Evolutionary conservation across 2,888 invertebrate genomes (phyloP), one percentile per base, ranked within the genome.

Genomic region (Caenorhabditis zanzibari): DNA sequence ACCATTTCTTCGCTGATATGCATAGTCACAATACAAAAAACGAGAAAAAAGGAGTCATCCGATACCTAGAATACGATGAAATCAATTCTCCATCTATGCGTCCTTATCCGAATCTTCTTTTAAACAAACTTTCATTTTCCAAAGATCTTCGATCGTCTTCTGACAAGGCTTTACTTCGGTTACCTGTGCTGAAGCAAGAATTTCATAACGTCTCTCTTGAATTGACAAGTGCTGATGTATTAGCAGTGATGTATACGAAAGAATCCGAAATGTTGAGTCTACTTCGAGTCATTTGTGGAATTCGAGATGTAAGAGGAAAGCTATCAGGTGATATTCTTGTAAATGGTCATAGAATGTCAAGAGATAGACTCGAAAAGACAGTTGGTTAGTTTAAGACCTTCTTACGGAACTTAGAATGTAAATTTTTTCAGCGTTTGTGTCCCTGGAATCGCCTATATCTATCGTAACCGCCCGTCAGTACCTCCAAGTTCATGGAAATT

Each of bases 381-480:
- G 95, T 95, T 0, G 95, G 88, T 84, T 35, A 54, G 85, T 24
- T 5, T 2, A 7, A 24, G 19, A 35, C 14, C 24, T 19, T 47
- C 6, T n/a, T 47, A 2, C 5, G n/a, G 6, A 19, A 5, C 19
- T 16, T 2, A 44, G n/a, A 47, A 47, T 19, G 19, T 7, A n/a
- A 19, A 19, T 19, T 19, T 19, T 26, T 84, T 59, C 77, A 86
- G 88, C 96, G 1, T 96, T 95, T 91, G 95, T 96, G 6, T 95
- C 95, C 61, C 94, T 95, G 88, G 95, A 96, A 28, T 95, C 95
- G 82, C 93, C 96, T n/a, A 96, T 96, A 91, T 95, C 96, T 0
- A 95, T 96, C 85, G 95, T 97, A 94, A 96, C 96, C 6, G 96
- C 96, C n/a, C 95, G 96, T 84, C 96, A 97, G 92, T 96, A 96